phyloP scores from a whole-genome alignment of 2,113 vertebrate genomes.

The Microcebus ravelobensis region DNA sequence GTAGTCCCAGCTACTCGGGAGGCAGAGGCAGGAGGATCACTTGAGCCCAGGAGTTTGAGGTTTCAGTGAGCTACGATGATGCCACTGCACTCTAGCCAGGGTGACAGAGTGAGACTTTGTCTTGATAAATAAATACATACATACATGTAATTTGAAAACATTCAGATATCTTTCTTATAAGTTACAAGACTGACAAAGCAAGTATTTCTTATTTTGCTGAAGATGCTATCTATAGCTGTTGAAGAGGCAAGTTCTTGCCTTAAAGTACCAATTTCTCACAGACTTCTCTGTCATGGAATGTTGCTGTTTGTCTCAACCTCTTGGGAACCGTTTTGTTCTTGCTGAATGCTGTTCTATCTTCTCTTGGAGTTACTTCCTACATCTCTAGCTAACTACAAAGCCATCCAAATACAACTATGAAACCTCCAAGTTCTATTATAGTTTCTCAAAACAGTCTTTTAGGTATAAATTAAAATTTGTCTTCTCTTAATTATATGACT shows the following conservation, averaged over 20 bases:
- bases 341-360: neutral
- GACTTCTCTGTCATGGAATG: neutral
- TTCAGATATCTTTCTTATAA: neutral
- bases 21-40: too few species aligned
- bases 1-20: too few species aligned
- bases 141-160: neutral
- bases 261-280: neutral
- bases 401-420: neutral
- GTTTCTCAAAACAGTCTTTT: slow-evolving; percentile 19
- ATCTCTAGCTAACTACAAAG: neutral
- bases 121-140: too few species aligned
- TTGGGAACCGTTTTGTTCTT: neutral
- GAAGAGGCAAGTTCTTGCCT: neutral
- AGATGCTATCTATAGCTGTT: neutral
- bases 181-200: neutral
- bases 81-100: too few species aligned
- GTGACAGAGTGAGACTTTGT: too few species aligned
- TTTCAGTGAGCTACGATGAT: too few species aligned
- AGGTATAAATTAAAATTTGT: neutral
- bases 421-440: neutral
- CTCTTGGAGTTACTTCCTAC: neutral
- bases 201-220: neutral
- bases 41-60: too few species aligned
- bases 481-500: neutral
- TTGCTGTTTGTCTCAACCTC: neutral